These are phyloP conservation scores for Drosophila paracracens DNA, from an alignment of 2,888 invertebrate genomes.

Conservation along the genomic window DNA sequence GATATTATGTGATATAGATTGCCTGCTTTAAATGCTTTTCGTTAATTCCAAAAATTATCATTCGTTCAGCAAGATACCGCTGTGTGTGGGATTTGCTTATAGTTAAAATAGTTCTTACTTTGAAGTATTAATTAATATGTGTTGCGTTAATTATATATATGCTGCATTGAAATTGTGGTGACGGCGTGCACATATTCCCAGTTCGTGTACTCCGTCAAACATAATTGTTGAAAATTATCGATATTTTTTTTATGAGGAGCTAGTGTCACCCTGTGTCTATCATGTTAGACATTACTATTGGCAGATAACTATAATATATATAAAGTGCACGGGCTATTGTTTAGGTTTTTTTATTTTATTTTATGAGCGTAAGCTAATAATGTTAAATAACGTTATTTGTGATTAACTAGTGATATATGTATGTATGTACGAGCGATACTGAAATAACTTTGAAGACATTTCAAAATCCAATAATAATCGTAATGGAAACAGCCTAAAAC, in stretches of 20 bases:
- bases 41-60: not conserved
- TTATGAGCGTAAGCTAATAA: slow-evolving; percentile 43
- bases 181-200: not conserved
- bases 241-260: slow-evolving; percentile 19
- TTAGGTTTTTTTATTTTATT: slow-evolving; percentile 62
- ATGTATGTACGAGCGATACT: slow-evolving; percentile 30
- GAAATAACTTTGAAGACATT: slow-evolving; percentile 31
- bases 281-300: slow-evolving; percentile 63
- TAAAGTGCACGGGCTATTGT: slow-evolving; percentile 68
- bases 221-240: slow-evolving; percentile 18
- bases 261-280: slow-evolving; percentile 50
- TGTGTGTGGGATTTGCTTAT: not conserved
- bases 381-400: slow-evolving; percentile 49
- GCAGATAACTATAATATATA: slow-evolving; percentile 66
- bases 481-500: slow-evolving; percentile 36
- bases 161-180: not conserved
- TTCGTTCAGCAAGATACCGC: not conserved
- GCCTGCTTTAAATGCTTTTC: not conserved
- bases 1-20: not conserved
- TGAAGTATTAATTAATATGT: not conserved
- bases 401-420: slow-evolving; percentile 52
- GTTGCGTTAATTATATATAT: slow-evolving; percentile 1
- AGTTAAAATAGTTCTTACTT: not conserved
- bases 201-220: not conserved
- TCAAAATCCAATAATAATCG: slow-evolving; percentile 29